Conservation (phyloP, 2,888 invertebrate genomes). For the Galerucella pusilla region DNA sequence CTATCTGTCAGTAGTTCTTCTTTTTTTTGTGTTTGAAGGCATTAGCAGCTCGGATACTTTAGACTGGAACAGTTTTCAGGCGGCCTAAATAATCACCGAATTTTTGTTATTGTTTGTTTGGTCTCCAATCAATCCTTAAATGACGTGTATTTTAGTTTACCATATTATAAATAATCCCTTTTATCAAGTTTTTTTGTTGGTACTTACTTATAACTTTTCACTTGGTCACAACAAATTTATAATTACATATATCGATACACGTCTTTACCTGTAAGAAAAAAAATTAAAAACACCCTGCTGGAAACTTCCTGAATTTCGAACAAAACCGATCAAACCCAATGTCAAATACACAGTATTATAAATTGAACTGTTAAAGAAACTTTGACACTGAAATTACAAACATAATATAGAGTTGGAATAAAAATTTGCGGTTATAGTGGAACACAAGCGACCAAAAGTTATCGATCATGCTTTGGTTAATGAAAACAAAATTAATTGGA, state of each 20-base stretch:
- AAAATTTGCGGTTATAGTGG: no score
- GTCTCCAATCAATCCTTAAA: neutral
- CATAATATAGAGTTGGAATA: no score
- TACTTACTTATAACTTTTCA: neutral
- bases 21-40: no score
- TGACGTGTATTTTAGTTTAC: constrained; percentile 25
- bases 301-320: neutral
- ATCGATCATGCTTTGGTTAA: no score
- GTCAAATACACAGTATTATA: neutral
- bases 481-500: no score
- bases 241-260: neutral
- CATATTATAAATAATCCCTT: constrained; percentile 31
- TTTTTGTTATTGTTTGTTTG: neutral
- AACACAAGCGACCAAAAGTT: no score
- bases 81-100: no score
- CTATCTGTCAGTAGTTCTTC: no score
- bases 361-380: neutral
- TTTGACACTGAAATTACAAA: no score
- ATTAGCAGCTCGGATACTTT: no score
- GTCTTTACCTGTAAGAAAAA: neutral
- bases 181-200: neutral
- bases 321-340: neutral
- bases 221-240: neutral
- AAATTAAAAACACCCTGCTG: neutral
- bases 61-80: no score